Conservation (phyloP, 2,113 vertebrate genomes). For the Varanus komodoensis region DNA sequence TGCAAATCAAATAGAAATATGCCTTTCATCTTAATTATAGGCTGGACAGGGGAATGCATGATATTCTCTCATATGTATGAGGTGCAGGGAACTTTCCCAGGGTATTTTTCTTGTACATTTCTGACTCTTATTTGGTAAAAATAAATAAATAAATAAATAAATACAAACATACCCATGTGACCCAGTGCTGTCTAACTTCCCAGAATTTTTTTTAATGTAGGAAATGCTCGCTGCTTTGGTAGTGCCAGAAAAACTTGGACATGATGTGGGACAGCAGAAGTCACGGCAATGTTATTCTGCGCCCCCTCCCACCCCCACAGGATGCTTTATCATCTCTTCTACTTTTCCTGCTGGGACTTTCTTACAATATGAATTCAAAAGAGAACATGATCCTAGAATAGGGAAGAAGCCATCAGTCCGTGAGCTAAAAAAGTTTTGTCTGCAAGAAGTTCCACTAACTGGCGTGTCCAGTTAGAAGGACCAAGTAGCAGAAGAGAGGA, state of each 20-base stretch:
- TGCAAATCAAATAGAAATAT: slow-evolving; percentile 78
- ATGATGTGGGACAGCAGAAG: slow-evolving; percentile 56
- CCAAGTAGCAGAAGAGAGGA: not conserved
- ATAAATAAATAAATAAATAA: too few relatives aligned
- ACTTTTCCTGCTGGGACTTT: not conserved
- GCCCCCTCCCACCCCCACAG: slow-evolving; percentile 8
- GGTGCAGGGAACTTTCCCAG: slow-evolving; percentile 80
- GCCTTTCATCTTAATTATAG: slow-evolving; percentile 87
- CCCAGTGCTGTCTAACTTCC: slow-evolving; percentile 76
- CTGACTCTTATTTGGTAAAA: slow-evolving; percentile 81
- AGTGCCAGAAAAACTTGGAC: slow-evolving; percentile 66
- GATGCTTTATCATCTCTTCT: slow-evolving; percentile 20
- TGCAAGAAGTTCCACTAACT: not conserved
- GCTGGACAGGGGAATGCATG: slow-evolving; percentile 78
- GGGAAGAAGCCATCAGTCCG: not conserved
- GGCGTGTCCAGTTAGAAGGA: not conserved
- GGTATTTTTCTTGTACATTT: slow-evolving; percentile 83
- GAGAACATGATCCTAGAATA: not conserved
- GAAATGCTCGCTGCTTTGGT: slow-evolving; percentile 76
- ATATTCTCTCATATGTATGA: slow-evolving; percentile 73
- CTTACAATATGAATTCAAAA: not conserved
- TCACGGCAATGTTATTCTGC: slow-evolving; percentile 47
- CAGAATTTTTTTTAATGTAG: slow-evolving; percentile 77
- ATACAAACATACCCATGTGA: slow-evolving; percentile 74
- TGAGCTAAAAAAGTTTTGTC: not conserved